Base-by-base conservation (phyloP, 2,113 vertebrate species). In the Conger conger region DNA sequence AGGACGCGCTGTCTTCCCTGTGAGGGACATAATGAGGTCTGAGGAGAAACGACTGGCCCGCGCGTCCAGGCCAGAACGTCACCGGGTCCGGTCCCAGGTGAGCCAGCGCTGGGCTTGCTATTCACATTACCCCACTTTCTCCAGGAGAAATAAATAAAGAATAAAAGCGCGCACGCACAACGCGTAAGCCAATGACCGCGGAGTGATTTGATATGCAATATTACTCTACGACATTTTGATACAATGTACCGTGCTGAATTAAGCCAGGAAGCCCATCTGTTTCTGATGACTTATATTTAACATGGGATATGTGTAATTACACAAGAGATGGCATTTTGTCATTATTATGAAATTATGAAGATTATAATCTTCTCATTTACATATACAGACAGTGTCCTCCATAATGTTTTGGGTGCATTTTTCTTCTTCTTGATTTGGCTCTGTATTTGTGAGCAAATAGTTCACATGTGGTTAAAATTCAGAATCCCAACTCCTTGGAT, bases 121-220 rank as follows among this genome's bases (percentile, higher is more conserved):
- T 27, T n/a, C 60, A 68, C 68, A 73, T 73, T 73, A 73, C 68
- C 68, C 68, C n/a, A 73, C 68, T 73, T 73, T 73, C n/a, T 33
- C 68, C 68, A 7, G 27, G 11, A 73, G 33, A 73, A 73, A 73
- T 13, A 50, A 9, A 50, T 15, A 50, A 9, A 50, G 1, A 50
- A 9, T 9, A 9, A 50, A n/a, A n/a, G n/a, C 8, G 9, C 40
- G 9, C 40, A 50, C 45, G 15, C 45, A 50, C 45, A 50, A 50
- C 15, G 45, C 15, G 45, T 50, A 63, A 27, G 68, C 68, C 33
- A 73, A 73, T 73, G n/a, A 3, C n/a, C 13, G 15, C 15, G 60
- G 20, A 4, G 60, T 68, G 68, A 73, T 73, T 73, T 33, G 68
- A 73, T 73, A 73, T 73, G 68, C n/a, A 73, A 73, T 73, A 73